These are phyloP conservation scores for Ptychobarbus kaznakovi DNA, from an alignment of 2,797 vertebrate species.

Conservation along the genomic window DNA sequence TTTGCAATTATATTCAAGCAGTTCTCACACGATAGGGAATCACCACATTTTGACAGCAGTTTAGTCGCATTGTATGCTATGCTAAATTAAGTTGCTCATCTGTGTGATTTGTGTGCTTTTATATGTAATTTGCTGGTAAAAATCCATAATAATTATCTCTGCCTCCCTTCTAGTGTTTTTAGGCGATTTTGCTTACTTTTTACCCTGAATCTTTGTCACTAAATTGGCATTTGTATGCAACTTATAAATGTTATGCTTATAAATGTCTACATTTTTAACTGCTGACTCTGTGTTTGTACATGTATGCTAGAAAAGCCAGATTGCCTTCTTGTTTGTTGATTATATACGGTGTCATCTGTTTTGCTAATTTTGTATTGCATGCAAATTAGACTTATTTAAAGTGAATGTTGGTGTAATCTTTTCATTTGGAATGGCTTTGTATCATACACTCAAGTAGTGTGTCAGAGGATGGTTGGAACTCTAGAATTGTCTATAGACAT, in stretches of 20 bases:
- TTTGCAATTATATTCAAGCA: background rate
- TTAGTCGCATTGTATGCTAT: background rate
- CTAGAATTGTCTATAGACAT: no score
- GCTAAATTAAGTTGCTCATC: background rate
- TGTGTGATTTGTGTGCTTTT: background rate
- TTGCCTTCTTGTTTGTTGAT: background rate
- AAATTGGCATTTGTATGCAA: background rate
- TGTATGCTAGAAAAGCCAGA: background rate
- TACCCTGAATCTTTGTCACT: background rate
- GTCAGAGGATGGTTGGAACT: no score
- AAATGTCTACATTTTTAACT: background rate
- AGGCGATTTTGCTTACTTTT: background rate
- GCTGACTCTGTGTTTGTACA: background rate
- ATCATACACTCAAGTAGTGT: no score
- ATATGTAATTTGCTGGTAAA: background rate
- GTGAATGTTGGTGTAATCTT: no score
- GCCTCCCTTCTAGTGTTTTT: background rate
- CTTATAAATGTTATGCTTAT: background rate
- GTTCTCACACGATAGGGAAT: background rate
- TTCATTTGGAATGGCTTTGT: no score
- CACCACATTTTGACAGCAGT: background rate
- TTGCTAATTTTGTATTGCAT: no score
- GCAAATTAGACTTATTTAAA: no score
- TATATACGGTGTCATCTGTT: no score
- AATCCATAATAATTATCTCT: background rate